These are phyloP conservation scores for Eubucco bourcierii DNA, from an alignment of 2,113 vertebrate genomes.

Conservation along the genomic window DNA sequence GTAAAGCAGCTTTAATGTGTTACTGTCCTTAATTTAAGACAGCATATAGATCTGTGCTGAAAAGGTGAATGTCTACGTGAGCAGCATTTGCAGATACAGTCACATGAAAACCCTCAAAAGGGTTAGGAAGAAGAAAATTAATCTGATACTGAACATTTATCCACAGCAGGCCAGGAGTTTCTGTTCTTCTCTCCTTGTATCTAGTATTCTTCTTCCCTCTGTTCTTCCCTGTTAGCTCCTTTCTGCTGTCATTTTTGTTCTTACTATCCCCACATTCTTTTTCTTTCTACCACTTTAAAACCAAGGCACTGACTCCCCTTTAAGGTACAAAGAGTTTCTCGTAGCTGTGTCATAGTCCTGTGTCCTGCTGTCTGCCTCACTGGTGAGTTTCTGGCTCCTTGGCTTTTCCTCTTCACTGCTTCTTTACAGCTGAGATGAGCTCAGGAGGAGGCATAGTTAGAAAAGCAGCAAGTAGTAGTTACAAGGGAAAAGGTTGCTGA, in stretches of 20 bases:
- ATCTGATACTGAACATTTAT: neutral
- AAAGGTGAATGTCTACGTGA: neutral
- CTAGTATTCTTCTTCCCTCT: neutral
- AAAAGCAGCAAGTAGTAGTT: slow-evolving; percentile 28
- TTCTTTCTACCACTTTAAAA: neutral
- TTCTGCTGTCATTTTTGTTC: neutral
- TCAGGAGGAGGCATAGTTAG: neutral
- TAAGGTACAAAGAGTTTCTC: neutral
- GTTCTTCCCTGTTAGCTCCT: neutral
- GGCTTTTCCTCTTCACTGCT: neutral
- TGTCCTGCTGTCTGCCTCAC: neutral
- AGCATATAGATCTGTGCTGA: neutral
- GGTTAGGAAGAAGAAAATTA: neutral
- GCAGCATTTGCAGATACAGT: neutral
- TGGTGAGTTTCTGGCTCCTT: neutral
- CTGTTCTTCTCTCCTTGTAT: neutral
- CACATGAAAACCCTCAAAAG: neutral
- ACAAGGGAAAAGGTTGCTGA: neutral
- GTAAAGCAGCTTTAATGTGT: neutral
- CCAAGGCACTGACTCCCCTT: neutral
- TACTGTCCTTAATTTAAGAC: neutral
- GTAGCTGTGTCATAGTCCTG: neutral
- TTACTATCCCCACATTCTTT: neutral
- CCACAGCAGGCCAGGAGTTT: neutral
- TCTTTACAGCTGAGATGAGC: neutral